phyloP scores from a whole-genome alignment of 2,888 invertebrate species.

The Poecilus cupreus region DNA sequence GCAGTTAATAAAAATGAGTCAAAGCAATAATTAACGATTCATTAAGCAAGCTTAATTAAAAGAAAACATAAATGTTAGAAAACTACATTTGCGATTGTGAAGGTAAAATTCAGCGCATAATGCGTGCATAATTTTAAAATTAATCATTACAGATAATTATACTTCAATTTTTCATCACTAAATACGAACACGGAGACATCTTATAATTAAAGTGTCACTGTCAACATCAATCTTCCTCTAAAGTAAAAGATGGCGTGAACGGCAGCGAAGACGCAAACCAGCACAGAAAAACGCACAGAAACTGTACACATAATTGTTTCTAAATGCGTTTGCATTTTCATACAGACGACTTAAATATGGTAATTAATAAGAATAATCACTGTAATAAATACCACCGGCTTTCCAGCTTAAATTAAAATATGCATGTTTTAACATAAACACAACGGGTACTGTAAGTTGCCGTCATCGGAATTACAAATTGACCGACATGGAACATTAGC shows the following conservation, averaged over 20 bases:
- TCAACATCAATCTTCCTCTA: constrained; percentile 42
- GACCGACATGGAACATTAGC: not conserved
- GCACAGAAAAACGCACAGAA: not conserved
- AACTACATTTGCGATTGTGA: not conserved
- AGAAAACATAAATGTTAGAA: not conserved
- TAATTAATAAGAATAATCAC: constrained; percentile 45
- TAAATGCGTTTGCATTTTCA: constrained; percentile 46
- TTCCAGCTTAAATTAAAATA: constrained; percentile 22
- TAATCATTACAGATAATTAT: constrained; percentile 41
- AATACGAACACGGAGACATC: constrained; percentile 5
- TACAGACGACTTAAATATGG: constrained; percentile 44
- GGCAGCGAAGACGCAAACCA: not conserved
- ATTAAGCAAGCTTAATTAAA: constrained; percentile 26
- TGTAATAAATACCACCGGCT: constrained; percentile 21
- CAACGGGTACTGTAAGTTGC: constrained; percentile 11
- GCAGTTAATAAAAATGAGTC: not conserved
- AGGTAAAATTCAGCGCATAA: constrained; percentile 12
- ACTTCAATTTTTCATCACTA: constrained; percentile 48
- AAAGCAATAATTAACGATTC: constrained; percentile 1
- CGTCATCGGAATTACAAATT: constrained; percentile 43
- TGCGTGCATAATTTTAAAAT: constrained; percentile 42
- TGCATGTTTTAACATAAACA: constrained; percentile 29
- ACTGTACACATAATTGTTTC: constrained; percentile 22
- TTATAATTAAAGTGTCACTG: constrained; percentile 50
- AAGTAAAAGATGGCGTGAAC: not conserved